Evolutionary conservation across 2,113 vertebrate species (phyloP), one percentile per base, ranked within the genome.

Genomic region (Coreoperca whiteheadi): DNA sequence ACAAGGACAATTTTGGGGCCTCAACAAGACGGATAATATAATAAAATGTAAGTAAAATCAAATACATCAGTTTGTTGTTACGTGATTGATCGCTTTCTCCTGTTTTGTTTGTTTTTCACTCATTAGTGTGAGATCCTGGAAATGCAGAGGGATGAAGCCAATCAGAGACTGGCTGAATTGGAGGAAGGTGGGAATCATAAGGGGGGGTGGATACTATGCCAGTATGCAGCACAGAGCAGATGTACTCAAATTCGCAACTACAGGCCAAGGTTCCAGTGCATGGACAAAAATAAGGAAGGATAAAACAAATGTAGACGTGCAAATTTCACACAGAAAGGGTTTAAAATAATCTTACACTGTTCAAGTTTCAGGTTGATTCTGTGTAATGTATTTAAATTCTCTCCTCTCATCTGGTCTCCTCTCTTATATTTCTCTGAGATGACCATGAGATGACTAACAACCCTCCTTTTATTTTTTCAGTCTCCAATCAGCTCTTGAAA

Each of bases 401-500:
- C 32, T 63, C 30, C 1, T 37, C 32, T 63, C 30, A 0, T 37
- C 32, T 30, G 25, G 56, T 67, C 0, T 23, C 50, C 28, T 75
- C 4, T 32, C 65, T 3, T 1, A 10, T n/a, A 2, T 48, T 69
- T 67, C 25, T 15, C 6, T 39, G 23, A 60, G 15, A 41, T 10
- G 12, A 8, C 41, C 0, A 18, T 60, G 20, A 51, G 20, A 14
- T 57, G 66, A 56, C 30, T 71, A 66, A 70, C 6, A 9, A 4
- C n/a, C 23, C 6, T 6, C 12, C 34, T 34, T 71, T 0, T 32
- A 72, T 75, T 39, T 60, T 6, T 20, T 4, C 59, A 97, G 97
- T 88, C 0, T 96, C 96, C 0, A 85, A 66, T 89, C 95, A 92
- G 16, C 93, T 97, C 57, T 88, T 97, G 82, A 95, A 94, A 0